Percentiles rank a stretch among this genome's conserved stretches.
Conservation (phyloP, 2,888 invertebrate genomes). For the Parascotia fuliginaria region DNA sequence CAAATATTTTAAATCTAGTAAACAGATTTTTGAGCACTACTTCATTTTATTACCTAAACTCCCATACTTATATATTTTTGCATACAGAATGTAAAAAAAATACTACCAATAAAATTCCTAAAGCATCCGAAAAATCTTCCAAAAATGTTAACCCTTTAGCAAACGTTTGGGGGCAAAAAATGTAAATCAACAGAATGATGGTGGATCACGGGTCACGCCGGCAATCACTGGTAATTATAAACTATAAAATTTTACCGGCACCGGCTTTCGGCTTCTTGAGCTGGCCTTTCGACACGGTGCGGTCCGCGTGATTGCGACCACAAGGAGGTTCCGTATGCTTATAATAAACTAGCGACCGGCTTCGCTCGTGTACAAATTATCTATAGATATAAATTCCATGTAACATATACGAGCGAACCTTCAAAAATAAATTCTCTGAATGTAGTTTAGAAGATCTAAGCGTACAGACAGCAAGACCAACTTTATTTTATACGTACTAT, state of each 20-base stretch:
- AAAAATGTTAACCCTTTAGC: conserved; percentile 19
- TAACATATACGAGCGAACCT: too few relatives aligned
- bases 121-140: conserved; percentile 5
- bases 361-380: too few relatives aligned
- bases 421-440: too few relatives aligned
- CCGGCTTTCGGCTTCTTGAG: conserved; percentile 81
- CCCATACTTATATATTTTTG: too few relatives aligned
- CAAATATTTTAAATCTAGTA: too few relatives aligned
- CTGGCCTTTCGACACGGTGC: conserved; percentile 76
- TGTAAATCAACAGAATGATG: conserved; percentile 41
- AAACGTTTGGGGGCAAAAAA: conserved; percentile 34
- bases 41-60: too few relatives aligned
- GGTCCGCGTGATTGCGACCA: conserved; percentile 38
- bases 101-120: neutral
- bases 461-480: too few relatives aligned
- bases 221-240: conserved; percentile 82
- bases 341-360: neutral
- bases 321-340: conserved; percentile 58
- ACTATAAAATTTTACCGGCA: conserved; percentile 78
- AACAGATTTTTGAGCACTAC: too few relatives aligned
- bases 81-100: neutral
- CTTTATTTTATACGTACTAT: too few relatives aligned
- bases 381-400: too few relatives aligned
- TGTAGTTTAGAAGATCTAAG: too few relatives aligned
- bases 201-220: conserved; percentile 62